Evolutionary conservation across 2,797 vertebrate genomes (phyloP).

Genomic region (Pantherophis vulpinus): DNA sequence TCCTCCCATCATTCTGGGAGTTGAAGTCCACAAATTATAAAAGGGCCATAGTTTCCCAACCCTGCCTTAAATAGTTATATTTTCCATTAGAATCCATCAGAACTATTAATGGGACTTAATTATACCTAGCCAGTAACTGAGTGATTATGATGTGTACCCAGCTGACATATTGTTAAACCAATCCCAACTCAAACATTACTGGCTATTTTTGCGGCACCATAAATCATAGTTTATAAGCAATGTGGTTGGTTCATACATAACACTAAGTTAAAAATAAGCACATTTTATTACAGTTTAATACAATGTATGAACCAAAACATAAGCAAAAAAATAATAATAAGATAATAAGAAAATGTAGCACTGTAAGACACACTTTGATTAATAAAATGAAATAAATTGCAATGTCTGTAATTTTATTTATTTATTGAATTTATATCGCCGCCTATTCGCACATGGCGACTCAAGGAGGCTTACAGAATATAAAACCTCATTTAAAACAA

Average conservation of each 20-base stretch:
- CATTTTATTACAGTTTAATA: background rate
- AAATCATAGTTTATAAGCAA: background rate
- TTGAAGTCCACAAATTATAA: too few relatives aligned
- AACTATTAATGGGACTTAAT: background rate
- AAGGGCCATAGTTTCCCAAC: too few relatives aligned
- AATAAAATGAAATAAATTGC: background rate
- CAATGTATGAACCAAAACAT: background rate
- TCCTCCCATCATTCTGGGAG: background rate
- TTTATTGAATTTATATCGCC: too few relatives aligned
- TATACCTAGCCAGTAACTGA: background rate
- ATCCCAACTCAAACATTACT: background rate
- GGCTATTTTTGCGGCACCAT: background rate
- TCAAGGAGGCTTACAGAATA: too few relatives aligned
- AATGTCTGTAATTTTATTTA: background rate
- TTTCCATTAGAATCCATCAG: background rate
- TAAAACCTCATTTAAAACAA: too few relatives aligned
- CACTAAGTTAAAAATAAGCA: background rate
- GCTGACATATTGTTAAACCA: background rate
- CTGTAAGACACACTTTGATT: slow-evolving; percentile 25
- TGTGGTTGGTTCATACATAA: background rate
- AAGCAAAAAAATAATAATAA: background rate
- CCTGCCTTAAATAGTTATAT: background rate
- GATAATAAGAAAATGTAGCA: slow-evolving; percentile 42
- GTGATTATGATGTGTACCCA: background rate
- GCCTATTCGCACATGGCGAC: too few relatives aligned